Conservation (phyloP, 2,888 invertebrate species). For the Diogma glabrata region DNA sequence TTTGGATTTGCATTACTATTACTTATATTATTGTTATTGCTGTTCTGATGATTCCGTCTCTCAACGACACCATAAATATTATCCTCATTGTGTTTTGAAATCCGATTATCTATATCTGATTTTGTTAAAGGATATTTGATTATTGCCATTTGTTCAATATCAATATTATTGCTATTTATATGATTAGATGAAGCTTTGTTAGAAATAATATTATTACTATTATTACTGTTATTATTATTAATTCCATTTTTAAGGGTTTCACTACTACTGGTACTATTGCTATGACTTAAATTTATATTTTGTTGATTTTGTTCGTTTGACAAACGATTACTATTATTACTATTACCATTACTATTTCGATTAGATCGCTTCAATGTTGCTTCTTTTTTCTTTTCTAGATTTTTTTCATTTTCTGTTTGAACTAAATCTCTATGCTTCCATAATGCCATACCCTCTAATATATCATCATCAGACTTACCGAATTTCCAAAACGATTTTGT, state of each 20-base stretch:
- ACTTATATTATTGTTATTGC: no score
- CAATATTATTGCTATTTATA: not conserved
- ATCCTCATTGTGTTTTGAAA: slow-evolving; percentile 5
- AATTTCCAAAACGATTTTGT: slow-evolving; percentile 83
- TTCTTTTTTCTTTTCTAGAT: slow-evolving; percentile 9
- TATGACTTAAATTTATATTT: not conserved
- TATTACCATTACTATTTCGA: slow-evolving; percentile 3
- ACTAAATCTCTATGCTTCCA: slow-evolving; percentile 79
- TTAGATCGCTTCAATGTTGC: slow-evolving; percentile 7
- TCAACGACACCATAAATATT: slow-evolving; percentile 1
- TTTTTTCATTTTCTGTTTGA: slow-evolving; percentile 49
- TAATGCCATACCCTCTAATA: slow-evolving; percentile 74
- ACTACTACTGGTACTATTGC: slow-evolving; percentile 14
- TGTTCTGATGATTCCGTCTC: no score
- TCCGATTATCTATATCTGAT: slow-evolving; percentile 12
- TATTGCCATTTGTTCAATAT: not conserved
- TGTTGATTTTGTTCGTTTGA: not conserved
- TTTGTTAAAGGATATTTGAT: slow-evolving; percentile 14
- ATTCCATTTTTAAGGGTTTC: slow-evolving; percentile 15
- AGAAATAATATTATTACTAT: slow-evolving; percentile 9
- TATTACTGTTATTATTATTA: slow-evolving; percentile 7
- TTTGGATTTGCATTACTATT: not conserved
- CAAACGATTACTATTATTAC: slow-evolving; percentile 7
- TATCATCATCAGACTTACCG: slow-evolving; percentile 64
- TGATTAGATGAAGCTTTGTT: no score